Conservation (phyloP, 2,888 invertebrate species). For the Sthenelais limicola region DNA sequence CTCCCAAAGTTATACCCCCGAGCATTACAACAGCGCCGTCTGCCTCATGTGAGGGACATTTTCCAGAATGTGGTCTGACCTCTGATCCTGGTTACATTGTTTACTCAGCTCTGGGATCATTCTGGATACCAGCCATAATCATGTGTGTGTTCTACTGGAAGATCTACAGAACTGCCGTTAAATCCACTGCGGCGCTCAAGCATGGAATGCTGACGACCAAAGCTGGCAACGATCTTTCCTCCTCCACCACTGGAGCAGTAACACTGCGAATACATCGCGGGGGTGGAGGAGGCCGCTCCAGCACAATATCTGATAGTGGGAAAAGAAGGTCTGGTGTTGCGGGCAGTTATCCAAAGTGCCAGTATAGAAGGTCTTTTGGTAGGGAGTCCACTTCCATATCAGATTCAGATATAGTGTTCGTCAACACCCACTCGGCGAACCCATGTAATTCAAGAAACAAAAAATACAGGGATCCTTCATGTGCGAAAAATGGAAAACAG, state of each 20-base stretch:
- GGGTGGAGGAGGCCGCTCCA: not conserved
- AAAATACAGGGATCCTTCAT: constrained; percentile 6
- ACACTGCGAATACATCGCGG: constrained; percentile 93
- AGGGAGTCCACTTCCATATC: constrained; percentile 14
- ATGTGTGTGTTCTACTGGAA: constrained; percentile 99
- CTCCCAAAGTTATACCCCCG: too few relatives aligned
- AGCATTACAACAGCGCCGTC: not conserved
- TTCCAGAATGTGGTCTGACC: constrained; percentile 58
- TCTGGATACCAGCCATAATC: constrained; percentile 97
- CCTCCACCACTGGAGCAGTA: constrained; percentile 70
- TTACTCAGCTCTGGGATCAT: constrained; percentile 97
- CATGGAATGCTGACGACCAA: constrained; percentile 62
- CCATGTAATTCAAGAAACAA: not conserved
- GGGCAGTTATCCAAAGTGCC: constrained; percentile 9
- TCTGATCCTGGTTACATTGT: constrained; percentile 87
- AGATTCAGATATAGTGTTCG: constrained; percentile 16
- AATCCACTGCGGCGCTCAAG: constrained; percentile 67
- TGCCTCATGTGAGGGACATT: constrained; percentile 8
- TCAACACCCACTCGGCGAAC: not conserved
- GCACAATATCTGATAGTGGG: not conserved
- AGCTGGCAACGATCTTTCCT: constrained; percentile 18
- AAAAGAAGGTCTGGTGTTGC: constrained; percentile 5
- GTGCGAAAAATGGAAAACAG: not conserved
- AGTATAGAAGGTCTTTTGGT: constrained; percentile 5
- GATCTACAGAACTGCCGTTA: constrained; percentile 90